phyloP scores from a whole-genome alignment of 2,113 vertebrate genomes.

The Ciconia boyciana region DNA sequence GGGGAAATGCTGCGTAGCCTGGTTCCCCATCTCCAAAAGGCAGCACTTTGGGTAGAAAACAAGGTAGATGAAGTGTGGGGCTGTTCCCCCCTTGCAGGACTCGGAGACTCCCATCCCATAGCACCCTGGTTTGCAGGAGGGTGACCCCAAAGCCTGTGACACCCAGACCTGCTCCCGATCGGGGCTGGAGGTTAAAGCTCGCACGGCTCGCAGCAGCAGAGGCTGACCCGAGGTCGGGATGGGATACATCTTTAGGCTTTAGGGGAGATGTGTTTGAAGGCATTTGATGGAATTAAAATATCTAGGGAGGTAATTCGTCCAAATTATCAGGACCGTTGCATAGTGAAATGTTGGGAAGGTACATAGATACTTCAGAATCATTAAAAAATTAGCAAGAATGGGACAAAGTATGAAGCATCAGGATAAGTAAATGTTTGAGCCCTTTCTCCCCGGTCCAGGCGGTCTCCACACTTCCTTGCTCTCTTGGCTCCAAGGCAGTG shows the following conservation, averaged over 20 bases:
- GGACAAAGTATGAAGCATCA: neutral
- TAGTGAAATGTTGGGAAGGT: neutral
- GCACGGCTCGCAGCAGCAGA: rapidly evolving
- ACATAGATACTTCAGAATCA: neutral
- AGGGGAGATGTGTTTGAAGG: neutral
- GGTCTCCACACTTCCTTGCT: neutral
- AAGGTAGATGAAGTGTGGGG: rapidly evolving
- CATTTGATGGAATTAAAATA: neutral
- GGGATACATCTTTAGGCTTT: neutral
- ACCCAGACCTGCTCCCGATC: rapidly evolving
- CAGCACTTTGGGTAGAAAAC: neutral
- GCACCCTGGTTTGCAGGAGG: rapidly evolving
- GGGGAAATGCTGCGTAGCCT: neutral
- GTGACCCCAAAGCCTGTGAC: neutral
- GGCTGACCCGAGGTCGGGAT: rapidly evolving
- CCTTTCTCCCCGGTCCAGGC: no score
- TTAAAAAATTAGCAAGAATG: neutral
- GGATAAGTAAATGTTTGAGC: neutral
- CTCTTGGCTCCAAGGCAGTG: rapidly evolving
- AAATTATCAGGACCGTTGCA: neutral
- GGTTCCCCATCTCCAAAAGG: neutral
- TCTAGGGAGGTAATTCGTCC: neutral
- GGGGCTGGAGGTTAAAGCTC: neutral
- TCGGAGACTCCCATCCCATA: rapidly evolving
- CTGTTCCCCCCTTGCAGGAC: neutral